Evolutionary conservation across 2,888 invertebrate species (phyloP).

Genomic region (Andrena haemorrhoa): DNA sequence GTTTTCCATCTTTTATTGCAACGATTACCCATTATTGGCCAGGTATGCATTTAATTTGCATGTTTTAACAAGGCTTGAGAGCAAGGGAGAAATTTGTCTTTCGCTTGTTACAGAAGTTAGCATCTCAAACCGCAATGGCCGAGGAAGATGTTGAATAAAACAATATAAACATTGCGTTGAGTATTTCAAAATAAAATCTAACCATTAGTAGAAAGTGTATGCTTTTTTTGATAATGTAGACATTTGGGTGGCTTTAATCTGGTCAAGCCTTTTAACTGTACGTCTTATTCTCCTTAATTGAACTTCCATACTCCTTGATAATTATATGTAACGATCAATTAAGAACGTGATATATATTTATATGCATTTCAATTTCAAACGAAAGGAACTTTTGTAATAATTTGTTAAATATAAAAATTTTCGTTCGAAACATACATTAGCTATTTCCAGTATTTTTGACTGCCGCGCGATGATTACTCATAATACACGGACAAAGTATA

Average conservation of each 20-base stretch:
- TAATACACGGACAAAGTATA: constrained; percentile 12
- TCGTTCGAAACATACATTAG: constrained; percentile 27
- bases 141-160: constrained; percentile 83
- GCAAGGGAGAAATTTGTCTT: constrained; percentile 25
- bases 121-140: constrained; percentile 77
- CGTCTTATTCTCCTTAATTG: constrained; percentile 47
- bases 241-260: constrained; percentile 56
- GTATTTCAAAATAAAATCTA: constrained; percentile 76
- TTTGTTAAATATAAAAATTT: constrained; percentile 52
- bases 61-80: too few relatives aligned
- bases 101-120: constrained; percentile 78
- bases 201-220: constrained; percentile 74
- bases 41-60: constrained; percentile 82
- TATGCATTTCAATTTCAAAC: constrained; percentile 47
- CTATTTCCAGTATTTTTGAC: constrained; percentile 27
- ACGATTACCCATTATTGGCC: constrained; percentile 89
- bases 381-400: constrained; percentile 54
- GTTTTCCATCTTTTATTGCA: constrained; percentile 96
- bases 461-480: constrained; percentile 29
- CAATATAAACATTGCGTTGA: constrained; percentile 69
- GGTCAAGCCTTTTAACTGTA: constrained; percentile 44
- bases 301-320: constrained; percentile 64
- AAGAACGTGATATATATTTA: constrained; percentile 35
- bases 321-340: constrained; percentile 20
- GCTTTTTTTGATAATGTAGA: constrained; percentile 70